Conservation (phyloP, 2,888 invertebrate genomes). For the Drosophila falleni region DNA sequence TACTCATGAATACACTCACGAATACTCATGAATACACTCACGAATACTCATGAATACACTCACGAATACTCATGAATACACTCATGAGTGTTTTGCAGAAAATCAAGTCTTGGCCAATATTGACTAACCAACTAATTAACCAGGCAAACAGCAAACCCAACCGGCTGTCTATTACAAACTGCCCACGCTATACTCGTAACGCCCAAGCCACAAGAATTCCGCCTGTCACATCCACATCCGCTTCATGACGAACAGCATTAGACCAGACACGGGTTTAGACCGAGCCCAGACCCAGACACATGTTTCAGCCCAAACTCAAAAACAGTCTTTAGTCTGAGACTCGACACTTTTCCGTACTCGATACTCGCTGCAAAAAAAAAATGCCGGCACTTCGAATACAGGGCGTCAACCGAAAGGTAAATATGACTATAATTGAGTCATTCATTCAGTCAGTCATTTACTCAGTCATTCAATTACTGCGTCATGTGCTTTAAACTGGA, state of each 20-base stretch:
- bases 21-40: not conserved
- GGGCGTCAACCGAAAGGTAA: conserved; percentile 58
- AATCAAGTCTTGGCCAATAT: conserved; percentile 6
- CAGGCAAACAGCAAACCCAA: conserved; percentile 11
- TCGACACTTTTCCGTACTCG: conserved; percentile 55
- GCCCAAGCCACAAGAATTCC: conserved; percentile 69
- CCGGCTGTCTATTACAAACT: conserved; percentile 47
- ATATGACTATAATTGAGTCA: conserved; percentile 33
- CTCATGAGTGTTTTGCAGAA: conserved; percentile 13
- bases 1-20: too few relatives aligned
- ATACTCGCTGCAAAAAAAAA: conserved; percentile 19
- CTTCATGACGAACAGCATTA: conserved; percentile 50
- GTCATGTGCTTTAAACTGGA: conserved; percentile 63
- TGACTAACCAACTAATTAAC: conserved; percentile 10
- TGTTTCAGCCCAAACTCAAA: conserved; percentile 21
- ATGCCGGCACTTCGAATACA: conserved; percentile 42
- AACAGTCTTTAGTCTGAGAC: conserved; percentile 26
- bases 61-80: conserved; percentile 9
- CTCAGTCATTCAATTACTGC: conserved; percentile 34
- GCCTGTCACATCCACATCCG: conserved; percentile 73
- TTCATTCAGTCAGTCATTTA: conserved; percentile 21
- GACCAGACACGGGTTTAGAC: conserved; percentile 11
- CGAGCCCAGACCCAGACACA: conserved; percentile 18
- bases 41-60: conserved; percentile 5
- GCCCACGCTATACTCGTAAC: conserved; percentile 60